A percentile compares a stretch with the other conserved stretches of the same genome.
Evolutionary conservation across 37 sponge, comb jelly and placozoan species (phyloP).

Genomic region (Theonella swinhoei): DNA sequence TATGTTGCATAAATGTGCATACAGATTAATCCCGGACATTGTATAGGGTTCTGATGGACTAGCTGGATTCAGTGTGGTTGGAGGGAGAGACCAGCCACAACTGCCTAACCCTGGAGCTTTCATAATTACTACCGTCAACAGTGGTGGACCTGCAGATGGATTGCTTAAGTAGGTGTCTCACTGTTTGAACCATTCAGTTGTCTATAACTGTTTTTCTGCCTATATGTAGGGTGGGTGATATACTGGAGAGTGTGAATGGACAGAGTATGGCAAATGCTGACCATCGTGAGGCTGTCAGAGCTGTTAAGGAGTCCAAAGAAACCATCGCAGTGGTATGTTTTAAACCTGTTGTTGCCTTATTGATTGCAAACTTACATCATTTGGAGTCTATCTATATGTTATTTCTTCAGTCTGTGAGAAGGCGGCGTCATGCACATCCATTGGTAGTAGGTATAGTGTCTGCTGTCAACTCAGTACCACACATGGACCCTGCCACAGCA

Average conservation of each 20-base stretch:
- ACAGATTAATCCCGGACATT: not conserved
- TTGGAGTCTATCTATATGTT: not conserved
- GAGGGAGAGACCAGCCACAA: constrained; percentile 82
- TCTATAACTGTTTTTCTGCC: not conserved
- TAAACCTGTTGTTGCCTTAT: not conserved
- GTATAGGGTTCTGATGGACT: constrained; percentile 47
- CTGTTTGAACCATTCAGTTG: not conserved
- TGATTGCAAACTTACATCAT: not conserved
- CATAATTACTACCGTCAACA: constrained; percentile 69
- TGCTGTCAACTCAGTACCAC: constrained; percentile 26
- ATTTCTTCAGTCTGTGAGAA: constrained; percentile 8
- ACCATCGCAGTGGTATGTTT: constrained; percentile 31
- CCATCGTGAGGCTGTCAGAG: constrained; percentile 68
- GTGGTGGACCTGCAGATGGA: constrained; percentile 66
- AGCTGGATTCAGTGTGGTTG: constrained; percentile 80
- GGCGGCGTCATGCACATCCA: constrained; percentile 40
- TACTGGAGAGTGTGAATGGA: constrained; percentile 72
- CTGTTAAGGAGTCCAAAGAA: constrained; percentile 68
- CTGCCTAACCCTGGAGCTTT: constrained; percentile 78
- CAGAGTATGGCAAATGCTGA: constrained; percentile 54
- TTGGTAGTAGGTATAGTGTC: constrained; percentile 35
- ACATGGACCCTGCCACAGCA: not conserved
- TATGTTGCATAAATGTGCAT: not conserved
- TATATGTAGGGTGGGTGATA: constrained; percentile 62
- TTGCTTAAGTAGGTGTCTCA: constrained; percentile 48